phyloP scores from a whole-genome alignment of 2,113 vertebrate genomes.

The Nicator chloris region DNA sequence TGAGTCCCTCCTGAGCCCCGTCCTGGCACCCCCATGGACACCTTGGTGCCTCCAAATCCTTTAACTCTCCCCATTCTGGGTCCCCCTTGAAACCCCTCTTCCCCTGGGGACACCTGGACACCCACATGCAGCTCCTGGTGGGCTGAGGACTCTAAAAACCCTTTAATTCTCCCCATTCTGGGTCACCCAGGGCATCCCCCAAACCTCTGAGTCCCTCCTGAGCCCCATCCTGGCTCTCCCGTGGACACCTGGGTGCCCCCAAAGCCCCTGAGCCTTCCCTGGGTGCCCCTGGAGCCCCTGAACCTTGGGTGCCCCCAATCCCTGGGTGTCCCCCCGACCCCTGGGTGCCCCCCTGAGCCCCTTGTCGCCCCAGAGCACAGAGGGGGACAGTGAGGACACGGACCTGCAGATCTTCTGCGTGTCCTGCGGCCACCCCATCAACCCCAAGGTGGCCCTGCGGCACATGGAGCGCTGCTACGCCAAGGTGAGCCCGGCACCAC shows the following conservation, averaged over 20 bases:
- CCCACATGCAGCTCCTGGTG: too few species aligned
- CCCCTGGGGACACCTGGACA: not conserved
- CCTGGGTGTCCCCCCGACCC: not conserved
- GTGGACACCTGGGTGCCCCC: not conserved
- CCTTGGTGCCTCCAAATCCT: too few species aligned
- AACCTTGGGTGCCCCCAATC: not conserved
- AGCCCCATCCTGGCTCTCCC: not conserved
- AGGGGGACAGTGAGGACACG: not conserved
- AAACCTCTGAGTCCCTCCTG: not conserved
- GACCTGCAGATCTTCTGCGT: not conserved
- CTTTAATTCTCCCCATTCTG: not conserved
- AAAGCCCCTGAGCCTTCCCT: not conserved
- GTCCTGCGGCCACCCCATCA: not conserved
- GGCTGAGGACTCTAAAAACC: not conserved
- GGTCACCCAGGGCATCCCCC: too few species aligned
- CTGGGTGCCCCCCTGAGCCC: not conserved
- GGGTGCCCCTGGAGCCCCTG: not conserved
- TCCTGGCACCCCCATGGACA: too few species aligned
- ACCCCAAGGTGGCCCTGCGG: not conserved
- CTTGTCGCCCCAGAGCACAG: not conserved
- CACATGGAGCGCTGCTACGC: not conserved
- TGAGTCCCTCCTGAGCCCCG: too few species aligned
- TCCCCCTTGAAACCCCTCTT: not conserved
- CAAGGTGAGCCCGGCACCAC: not conserved
- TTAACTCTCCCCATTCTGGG: fast-evolving